Base-by-base conservation (phyloP, 2,888 invertebrate genomes). In the Poecilobothrus nobilitatus region DNA sequence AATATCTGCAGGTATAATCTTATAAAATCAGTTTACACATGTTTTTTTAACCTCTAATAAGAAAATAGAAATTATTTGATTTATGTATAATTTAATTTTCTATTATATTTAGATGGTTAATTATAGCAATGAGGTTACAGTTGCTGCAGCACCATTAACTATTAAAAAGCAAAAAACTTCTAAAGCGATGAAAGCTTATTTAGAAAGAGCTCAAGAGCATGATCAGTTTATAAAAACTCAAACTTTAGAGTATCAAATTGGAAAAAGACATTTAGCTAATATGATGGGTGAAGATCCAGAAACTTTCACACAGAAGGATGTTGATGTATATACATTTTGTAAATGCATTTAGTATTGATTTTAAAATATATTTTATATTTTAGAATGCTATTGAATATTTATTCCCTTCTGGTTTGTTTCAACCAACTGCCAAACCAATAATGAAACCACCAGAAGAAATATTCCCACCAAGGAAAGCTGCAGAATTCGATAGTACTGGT, bases 201-300 rank as follows among this genome's bases (percentile, higher is more conserved):
- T 97, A 71, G 89, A 94, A 78, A 84, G 93, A 76, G 91, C 95
- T 9, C 84, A 85, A 75, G 88, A 89, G 76, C 90, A 95, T 78
- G 91, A 94, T 77, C 86, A 88, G 71, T 94, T 95, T 77, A 92
- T 97, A 87, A 86, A 88, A 76, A 86, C 87, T 72, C 89, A 95
- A 81, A 84, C 86, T 67, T 80, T 86, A 15, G 93, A 96, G 76
- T 99, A 88, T 80, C 89, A 93, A 79, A 89, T 95, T 76, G 99
- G 99, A 20, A 94, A 92, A 80, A 85, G 97, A 44, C 97, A 99
- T 84, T 86, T 99, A 72, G 98, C 99, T 0, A 97, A 97, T 80
- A 99, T 99, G 89, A 99, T 99, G 98, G 97, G 97, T 0, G 89
- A 90, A 80, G 91, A 97, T 84, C 90, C 92, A 0, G 92, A 95